Evolutionary conservation across 2,888 invertebrate species (phyloP), one percentile per base, ranked within the genome.

Genomic region (Gortyna flavago): DNA sequence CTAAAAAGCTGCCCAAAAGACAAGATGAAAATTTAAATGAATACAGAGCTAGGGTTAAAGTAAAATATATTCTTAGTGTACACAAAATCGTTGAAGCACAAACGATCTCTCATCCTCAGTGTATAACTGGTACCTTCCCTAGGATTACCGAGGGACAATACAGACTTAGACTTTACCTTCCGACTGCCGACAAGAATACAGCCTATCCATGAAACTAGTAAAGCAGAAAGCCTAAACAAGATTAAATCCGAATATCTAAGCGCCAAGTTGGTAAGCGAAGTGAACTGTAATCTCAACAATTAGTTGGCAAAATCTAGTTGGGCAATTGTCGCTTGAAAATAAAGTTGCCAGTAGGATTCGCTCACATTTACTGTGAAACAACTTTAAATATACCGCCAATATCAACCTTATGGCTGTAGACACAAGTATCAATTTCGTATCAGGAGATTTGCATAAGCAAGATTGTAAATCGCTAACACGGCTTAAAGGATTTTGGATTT

Each of bases 401-500:
- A 71, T 81, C 78, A 79, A 65, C 88, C 84, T 85, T 92, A 90
- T 79, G 21, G 1, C 32, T 6, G 54, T 2, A 4, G 8, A 0
- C 0, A 62, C 88, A 92, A 87, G 86, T 87, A 72, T 81, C 59
- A 91, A 69, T 87, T 85, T 89, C 21, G 65, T 77, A 81, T 44
- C 78, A 76, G 48, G 38, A 41, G 48, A 72, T 83, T 85, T 66
- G 44, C 70, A 54, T 85, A 66, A 64, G 81, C 76, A 88, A 88
- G 77, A 83, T 93, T 89, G 90, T 86, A 86, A 87, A 92, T 93
- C 92, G 89, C 92, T 92, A 94, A 94, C 93, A 93, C 92, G 91
- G 95, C 95, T 96, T 96, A 95, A 93, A 92, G 95, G 95, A 95
- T 96, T 95, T 94, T 89, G 91, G 92, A 94, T 92, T 95, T 95